Base-by-base conservation (phyloP, 2,888 invertebrate species). In the Phalangium opilio region DNA sequence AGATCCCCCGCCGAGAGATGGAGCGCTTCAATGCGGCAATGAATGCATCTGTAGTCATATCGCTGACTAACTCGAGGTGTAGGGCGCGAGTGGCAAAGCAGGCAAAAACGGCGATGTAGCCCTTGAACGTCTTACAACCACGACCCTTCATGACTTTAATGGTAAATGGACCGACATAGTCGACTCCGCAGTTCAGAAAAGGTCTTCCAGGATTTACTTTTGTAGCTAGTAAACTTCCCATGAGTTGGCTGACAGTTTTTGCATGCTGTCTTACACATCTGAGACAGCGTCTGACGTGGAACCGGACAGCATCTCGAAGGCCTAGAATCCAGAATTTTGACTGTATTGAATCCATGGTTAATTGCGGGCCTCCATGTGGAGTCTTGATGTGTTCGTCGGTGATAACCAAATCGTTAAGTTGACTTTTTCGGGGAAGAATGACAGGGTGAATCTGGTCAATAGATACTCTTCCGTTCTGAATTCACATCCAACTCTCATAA, bases 401-500 rank as follows among this genome's bases (percentile, higher is more conserved):
- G 15, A 56, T 48, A 10, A 55, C 39, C 2, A 52, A 21, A 2
- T 42, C 14, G 10, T 50, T 50, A 4, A 56, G 38, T 8, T 44
- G 41, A 41, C 50, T 41, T 8, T 48, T 39, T 5, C 44, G 44
- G 2, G 56, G 55, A 1, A 57, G 46, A 12, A 58, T 15, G 1
- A 54, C 48, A 3, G 50, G 58, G 43, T 54, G 50, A 40, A 51
- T 55, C 33, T 36, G 33, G 1, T 53, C 51, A 11, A 10, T 34
- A 1, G 41, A n/a, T 2, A 57, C 27, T 10, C 11, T 4, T 7
- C 50, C 33, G 14, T 55, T 38, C 3, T 39, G 17, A 2, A 57
- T 40, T 32, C 54, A 40, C 57, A 55, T 15, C 52, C 54, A 7
- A 56, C 52, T 33, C 58, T n/a, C 2, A 57, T 19, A 1, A 56